Conservation (phyloP, 2,888 invertebrate species). For the Bruchidius siliquastri region DNA sequence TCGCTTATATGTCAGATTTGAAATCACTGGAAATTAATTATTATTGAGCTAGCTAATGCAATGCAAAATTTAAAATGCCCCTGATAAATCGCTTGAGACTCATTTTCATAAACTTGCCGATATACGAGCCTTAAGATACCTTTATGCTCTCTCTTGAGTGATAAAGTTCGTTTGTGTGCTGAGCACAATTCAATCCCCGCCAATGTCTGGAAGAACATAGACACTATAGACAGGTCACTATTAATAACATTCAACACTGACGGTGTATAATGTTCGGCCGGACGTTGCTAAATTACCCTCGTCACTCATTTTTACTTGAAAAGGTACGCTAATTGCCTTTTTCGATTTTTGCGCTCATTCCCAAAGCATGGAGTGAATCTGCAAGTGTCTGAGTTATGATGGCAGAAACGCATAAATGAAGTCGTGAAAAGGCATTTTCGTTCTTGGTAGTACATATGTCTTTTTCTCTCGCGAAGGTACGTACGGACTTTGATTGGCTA, state of each 20-base stretch:
- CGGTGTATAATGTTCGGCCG: constrained; percentile 23
- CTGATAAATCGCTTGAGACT: no score
- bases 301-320: constrained; percentile 20
- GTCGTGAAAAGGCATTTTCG: background rate
- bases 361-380: background rate
- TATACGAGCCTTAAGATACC: no score
- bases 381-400: background rate
- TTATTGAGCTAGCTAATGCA: no score
- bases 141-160: no score
- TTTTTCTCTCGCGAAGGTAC: background rate
- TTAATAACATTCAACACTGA: constrained; percentile 30
- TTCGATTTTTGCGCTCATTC: constrained; percentile 12
- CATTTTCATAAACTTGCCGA: no score
- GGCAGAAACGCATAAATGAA: background rate
- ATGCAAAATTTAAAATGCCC: no score
- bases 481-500: background rate
- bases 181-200: background rate
- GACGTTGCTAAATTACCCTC: constrained; percentile 25
- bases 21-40: no score
- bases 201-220: constrained; percentile 8
- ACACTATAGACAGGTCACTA: constrained; percentile 30
- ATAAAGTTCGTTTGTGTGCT: no score
- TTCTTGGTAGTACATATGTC: background rate
- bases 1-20: no score
- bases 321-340: constrained; percentile 20